These are phyloP conservation scores for Tanytarsus gracilentus DNA, from an alignment of 2,888 invertebrate genomes.

Conservation along the genomic window DNA sequence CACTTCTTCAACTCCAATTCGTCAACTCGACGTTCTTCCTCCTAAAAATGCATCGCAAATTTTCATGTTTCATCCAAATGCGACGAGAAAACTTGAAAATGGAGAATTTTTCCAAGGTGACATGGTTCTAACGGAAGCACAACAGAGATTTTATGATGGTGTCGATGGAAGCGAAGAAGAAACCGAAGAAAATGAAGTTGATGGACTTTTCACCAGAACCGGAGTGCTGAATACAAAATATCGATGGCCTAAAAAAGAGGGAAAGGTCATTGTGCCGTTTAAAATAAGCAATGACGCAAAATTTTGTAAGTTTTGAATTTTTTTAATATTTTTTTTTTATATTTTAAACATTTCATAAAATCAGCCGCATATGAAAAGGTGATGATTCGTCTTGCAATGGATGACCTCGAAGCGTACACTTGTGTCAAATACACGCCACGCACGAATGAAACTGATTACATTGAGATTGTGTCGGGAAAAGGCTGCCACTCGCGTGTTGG, in stretches of 20 bases:
- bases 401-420: background rate
- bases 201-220: background rate
- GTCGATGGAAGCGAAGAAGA: background rate
- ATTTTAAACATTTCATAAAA: background rate
- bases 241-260: background rate
- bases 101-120: slow-evolving; percentile 21
- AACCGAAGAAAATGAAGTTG: background rate
- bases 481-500: slow-evolving; percentile 1
- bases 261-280: background rate
- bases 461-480: background rate
- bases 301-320: background rate
- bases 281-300: background rate
- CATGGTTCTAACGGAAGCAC: background rate
- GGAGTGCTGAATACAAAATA: background rate
- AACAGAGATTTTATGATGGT: background rate
- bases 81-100: background rate
- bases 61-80: background rate
- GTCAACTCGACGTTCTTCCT: background rate
- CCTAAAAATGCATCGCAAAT: background rate
- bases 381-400: background rate
- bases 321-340: too few relatives aligned
- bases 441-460: background rate
- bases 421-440: background rate
- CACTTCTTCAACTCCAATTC: background rate
- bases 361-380: background rate